Evolutionary conservation across 2,888 invertebrate species (phyloP).

Genomic region (Trachelus stipa): DNA sequence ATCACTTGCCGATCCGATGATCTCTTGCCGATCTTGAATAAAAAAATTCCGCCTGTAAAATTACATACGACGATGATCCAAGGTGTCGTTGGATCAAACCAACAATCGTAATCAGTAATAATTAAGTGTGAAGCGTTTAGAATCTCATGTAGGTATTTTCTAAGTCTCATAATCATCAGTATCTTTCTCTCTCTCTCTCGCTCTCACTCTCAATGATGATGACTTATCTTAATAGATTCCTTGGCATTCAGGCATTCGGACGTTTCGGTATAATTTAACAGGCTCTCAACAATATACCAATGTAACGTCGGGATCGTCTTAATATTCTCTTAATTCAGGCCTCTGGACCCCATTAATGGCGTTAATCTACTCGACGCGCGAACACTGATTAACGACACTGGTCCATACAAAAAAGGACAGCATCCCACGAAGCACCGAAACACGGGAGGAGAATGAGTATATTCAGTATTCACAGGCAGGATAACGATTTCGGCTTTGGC

Average conservation of each 20-base stretch:
- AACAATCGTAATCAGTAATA: not conserved
- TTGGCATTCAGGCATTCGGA: conserved; percentile 14
- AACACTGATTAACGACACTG: conserved; percentile 43
- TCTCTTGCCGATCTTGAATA: not conserved
- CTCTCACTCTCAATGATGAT: conserved; percentile 15
- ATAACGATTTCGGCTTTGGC: not conserved
- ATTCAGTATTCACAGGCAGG: not conserved
- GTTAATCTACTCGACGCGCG: conserved; percentile 49
- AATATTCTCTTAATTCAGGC: conserved; percentile 49
- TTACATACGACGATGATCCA: not conserved
- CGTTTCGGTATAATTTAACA: conserved; percentile 47
- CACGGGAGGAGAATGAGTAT: not conserved
- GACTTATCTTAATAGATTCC: conserved; percentile 57
- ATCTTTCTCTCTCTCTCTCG: not conserved
- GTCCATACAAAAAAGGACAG: not conserved
- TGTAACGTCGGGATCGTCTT: conserved; percentile 25
- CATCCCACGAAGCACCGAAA: not conserved
- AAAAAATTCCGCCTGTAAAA: not conserved
- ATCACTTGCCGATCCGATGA: not conserved
- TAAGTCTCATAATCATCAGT: not conserved
- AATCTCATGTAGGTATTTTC: not conserved
- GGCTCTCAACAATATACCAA: conserved; percentile 25
- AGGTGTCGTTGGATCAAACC: not conserved
- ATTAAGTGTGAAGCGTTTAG: not conserved
- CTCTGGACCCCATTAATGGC: conserved; percentile 46